Conservation (phyloP, 2,888 invertebrate species). For the Uropetala carovei region DNA sequence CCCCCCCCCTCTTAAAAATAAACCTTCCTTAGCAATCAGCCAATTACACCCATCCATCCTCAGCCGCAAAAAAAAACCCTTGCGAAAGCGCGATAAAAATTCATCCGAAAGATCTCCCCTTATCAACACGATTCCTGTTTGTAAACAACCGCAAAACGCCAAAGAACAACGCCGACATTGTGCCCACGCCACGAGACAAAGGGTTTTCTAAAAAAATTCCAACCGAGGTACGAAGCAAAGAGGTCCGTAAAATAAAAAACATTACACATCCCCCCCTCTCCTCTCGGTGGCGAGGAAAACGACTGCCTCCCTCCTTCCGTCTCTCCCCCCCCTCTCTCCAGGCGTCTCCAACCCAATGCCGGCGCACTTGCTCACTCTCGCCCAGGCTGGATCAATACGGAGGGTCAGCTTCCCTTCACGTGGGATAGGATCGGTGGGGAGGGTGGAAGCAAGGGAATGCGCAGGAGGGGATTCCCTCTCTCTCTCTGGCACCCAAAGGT, state of each 20-base stretch:
- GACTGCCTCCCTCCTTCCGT: neutral
- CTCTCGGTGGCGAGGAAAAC: neutral
- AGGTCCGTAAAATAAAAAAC: no score
- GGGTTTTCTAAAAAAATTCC: neutral
- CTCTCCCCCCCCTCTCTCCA: neutral
- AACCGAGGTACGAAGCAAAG: no score
- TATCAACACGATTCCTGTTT: neutral
- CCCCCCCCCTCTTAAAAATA: no score
- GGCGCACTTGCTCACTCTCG: neutral
- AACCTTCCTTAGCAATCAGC: no score
- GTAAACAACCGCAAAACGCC: neutral
- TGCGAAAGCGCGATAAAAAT: neutral
- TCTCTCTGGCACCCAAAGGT: neutral
- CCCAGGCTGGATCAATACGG: slow-evolving; percentile 37
- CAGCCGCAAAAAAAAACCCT: neutral
- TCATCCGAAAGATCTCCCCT: no score
- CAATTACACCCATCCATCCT: neutral
- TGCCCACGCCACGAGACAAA: neutral
- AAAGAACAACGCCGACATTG: neutral
- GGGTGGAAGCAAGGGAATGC: neutral
- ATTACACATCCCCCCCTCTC: no score
- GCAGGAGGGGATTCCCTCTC: neutral
- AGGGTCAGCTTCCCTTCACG: slow-evolving; percentile 14
- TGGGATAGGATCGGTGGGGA: slow-evolving; percentile 12
- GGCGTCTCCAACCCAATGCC: neutral